Evolutionary conservation across 1,140 invertebrate genomes (phyloP), one percentile per base, ranked within the genome.

Genomic region (Caerostris darwini): DNA sequence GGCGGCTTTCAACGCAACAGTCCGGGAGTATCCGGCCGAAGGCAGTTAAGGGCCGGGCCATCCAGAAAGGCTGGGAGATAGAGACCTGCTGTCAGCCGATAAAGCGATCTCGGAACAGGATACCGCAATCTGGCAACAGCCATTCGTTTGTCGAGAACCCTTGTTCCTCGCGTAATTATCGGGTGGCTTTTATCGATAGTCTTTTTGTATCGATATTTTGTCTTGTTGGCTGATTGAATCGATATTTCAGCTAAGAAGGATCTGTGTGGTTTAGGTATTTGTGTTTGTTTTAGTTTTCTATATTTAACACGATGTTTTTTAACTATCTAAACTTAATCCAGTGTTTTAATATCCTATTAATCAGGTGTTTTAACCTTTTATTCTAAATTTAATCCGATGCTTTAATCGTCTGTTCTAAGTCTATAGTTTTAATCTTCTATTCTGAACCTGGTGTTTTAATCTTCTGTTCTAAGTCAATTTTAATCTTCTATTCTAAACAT

Each of bases 121-220:
- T 12, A 77, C 71, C 50, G 71, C 50, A 77, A 77, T 77, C 71
- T 77, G 71, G 71, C 50, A 77, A 77, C 71, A 50, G 71, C 71
- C 71, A 53, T 77, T 12, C 34, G 53, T 77, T 77, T 50, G 53
- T 12, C 71, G 34, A 12, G 71, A 34, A 53, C 50, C 71, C 53
- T 77, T 19, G 50, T 71, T 19, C 19, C 6, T 67, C 8, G 3
- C 50, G 71, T 53, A 77, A 77, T 53, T 34, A 77, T 34, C 19
- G 1, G 71, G 34, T 77, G 50, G 71, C 19, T 34, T 12, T 34
- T 12, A 53, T 77, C 6, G 71, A 77, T 77, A 5, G 34, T 4
- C 8, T 53, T 34, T 34, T 2, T 7, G 71, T 77, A 77, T 77
- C 71, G 71, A 77, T 53, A 77, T 7, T 17, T 8, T 71, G 67